Conservation (phyloP, 2,888 invertebrate genomes). For the Cosmia pyralina region DNA sequence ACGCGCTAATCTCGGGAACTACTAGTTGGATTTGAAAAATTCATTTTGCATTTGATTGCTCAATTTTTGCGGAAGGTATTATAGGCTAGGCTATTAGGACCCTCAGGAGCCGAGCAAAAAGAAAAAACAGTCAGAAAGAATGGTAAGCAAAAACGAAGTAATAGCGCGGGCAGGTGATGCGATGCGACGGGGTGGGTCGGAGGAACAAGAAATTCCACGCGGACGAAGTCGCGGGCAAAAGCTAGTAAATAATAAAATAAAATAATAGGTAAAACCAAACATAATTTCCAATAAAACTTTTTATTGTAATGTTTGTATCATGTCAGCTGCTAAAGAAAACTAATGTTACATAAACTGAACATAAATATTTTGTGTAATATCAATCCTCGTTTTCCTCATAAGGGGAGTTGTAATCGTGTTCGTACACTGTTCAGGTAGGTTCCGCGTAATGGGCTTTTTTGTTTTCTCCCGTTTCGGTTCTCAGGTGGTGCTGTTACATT, state of each 20-base stretch:
- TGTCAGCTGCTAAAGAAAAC: slow-evolving; percentile 56
- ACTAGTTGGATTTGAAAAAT: no score
- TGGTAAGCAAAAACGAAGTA: no score
- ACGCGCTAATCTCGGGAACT: no score
- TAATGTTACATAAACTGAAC: slow-evolving; percentile 61
- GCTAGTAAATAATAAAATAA: not conserved
- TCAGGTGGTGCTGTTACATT: slow-evolving; percentile 73
- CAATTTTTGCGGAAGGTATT: no score
- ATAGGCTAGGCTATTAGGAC: no score
- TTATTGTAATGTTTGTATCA: slow-evolving; percentile 37
- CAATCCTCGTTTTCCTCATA: slow-evolving; percentile 72
- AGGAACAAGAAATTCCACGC: no score
- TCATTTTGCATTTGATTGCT: no score
- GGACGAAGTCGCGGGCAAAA: no score
- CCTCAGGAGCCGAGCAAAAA: no score
- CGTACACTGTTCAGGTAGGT: slow-evolving; percentile 65
- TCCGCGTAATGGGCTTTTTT: slow-evolving; percentile 77
- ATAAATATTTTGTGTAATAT: slow-evolving; percentile 69
- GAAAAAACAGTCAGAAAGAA: no score
- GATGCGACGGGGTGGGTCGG: no score
- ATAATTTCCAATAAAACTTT: slow-evolving; percentile 31
- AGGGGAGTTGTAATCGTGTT: slow-evolving; percentile 67
- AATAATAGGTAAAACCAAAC: slow-evolving; percentile 2
- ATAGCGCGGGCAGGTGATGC: no score
- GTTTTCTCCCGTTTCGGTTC: slow-evolving; percentile 73